Conservation (phyloP, 1,140 invertebrate species). For the Drosophila nigrodunni region DNA sequence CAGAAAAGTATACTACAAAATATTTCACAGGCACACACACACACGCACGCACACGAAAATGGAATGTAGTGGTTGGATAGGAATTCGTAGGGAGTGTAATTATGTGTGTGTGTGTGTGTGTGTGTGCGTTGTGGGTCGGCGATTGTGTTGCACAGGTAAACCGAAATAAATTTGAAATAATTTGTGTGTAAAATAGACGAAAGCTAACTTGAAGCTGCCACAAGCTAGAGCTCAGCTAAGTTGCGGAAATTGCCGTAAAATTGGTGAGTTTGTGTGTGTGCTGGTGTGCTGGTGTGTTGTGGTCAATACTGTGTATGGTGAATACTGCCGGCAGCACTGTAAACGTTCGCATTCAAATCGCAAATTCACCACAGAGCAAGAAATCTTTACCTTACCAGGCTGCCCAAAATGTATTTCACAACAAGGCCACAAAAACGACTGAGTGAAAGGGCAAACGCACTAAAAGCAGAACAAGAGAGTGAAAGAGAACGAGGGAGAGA, state of each 20-base stretch:
- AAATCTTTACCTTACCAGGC: slow-evolving; percentile 38
- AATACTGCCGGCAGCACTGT: slow-evolving; percentile 61
- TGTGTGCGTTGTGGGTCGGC: not conserved
- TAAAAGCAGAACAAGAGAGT: slow-evolving; percentile 16
- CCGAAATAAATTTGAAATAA: slow-evolving; percentile 81
- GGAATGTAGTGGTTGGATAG: not conserved
- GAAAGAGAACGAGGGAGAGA: slow-evolving; percentile 5
- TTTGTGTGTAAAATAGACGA: slow-evolving; percentile 81
- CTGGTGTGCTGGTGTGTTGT: not conserved
- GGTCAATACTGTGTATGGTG: slow-evolving; percentile 58
- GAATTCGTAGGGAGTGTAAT: too few species aligned
- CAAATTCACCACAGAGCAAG: slow-evolving; percentile 17
- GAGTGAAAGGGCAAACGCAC: not conserved
- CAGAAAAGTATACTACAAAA: slow-evolving; percentile 75
- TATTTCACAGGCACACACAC: slow-evolving; percentile 38
- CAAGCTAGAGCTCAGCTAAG: not conserved
- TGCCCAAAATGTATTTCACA: slow-evolving; percentile 58
- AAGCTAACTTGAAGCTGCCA: slow-evolving; percentile 36
- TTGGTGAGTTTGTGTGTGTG: not conserved
- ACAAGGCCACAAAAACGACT: slow-evolving; percentile 57
- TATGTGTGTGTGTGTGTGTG: too few species aligned
- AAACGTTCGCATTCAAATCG: slow-evolving; percentile 37
- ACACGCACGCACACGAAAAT: slow-evolving; percentile 9
- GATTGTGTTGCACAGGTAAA: slow-evolving; percentile 19
- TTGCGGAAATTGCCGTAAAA: not conserved